phyloP scores from a whole-genome alignment of 2,797 vertebrate genomes.

The Glyptemys insculpta region DNA sequence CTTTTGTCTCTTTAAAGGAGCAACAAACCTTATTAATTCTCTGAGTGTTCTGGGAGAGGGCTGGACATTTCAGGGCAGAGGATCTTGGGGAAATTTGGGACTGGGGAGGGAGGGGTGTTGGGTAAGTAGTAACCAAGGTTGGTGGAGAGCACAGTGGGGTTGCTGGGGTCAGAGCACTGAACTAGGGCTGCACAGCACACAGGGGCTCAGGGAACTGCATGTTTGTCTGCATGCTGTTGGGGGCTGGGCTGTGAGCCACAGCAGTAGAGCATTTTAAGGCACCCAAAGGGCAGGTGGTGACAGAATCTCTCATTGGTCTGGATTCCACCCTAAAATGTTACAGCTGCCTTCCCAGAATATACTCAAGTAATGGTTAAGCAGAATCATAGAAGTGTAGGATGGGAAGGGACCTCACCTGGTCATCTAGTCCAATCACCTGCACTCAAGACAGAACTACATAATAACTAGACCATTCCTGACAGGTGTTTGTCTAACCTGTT shows the following conservation, averaged over 20 bases:
- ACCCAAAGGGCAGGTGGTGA: background rate
- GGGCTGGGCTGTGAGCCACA: background rate
- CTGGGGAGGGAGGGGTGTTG: background rate
- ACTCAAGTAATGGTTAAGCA: background rate
- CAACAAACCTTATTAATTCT: background rate
- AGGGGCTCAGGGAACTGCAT: background rate
- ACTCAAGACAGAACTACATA: background rate
- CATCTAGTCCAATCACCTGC: background rate
- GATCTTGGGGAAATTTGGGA: background rate
- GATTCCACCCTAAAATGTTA: background rate
- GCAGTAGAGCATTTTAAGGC: background rate
- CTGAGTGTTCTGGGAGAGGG: background rate
- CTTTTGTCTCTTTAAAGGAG: background rate
- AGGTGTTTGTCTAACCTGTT: background rate
- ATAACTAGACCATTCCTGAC: background rate
- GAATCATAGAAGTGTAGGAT: background rate
- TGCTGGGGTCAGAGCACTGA: background rate
- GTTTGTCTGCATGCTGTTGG: background rate
- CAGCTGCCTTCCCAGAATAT: background rate
- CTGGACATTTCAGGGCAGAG: background rate
- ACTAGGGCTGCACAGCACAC: background rate
- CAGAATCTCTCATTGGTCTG: background rate
- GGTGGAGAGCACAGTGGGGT: background rate
- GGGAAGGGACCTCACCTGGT: background rate
- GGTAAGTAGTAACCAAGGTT: background rate